Evolutionary conservation across 2,113 vertebrate species (phyloP), one percentile per base, ranked within the genome.

Genomic region (Panthera leo): DNA sequence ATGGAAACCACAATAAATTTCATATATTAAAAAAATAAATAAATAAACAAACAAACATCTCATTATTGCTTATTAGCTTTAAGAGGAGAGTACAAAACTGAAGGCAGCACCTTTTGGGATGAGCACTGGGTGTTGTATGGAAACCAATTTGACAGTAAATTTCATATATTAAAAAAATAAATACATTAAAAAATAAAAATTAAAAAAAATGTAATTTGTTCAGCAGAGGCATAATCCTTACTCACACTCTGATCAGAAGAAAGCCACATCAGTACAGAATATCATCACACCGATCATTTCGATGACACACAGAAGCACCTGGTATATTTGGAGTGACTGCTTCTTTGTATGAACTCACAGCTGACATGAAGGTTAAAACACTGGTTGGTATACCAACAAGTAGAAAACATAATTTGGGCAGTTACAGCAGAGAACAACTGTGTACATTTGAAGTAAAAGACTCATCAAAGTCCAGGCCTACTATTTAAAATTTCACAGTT

Each of bases 401-500:
- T 16, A 76, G 65, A 97, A 96, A 63, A 10, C 16, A 67, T 67
- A 13, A 9, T 21, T 27, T 87, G 29, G 48, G 21, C 68, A 55
- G 13, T 58, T 67, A 3, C 16, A 75, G 27, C 15, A 91, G 75
- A 42, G 80, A 68, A 61, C 29, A 80, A 16, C 23, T 34, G 14
- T 61, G 34, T 3, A 55, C 85, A 27, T 67, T 68, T 25, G 12
- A 92, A 68, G 31, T 31, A 61, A 63, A 2, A 92, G 31, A 82
- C 13, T n/a, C 63, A 45, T 71, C 4, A 7, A 63, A 42, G 53
- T 80, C 36, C 5, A 85, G 4, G 25, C 70, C 14, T 94, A 16
- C 23, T 92, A 29, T n/a, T 93, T 80, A 95, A 90, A 93, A 65
- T 82, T 91, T 92, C 88, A 70, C 65, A 75, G 14, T n/a, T 78